phyloP scores from a whole-genome alignment of 2,797 vertebrate genomes.

The Argyrosomus regius region DNA sequence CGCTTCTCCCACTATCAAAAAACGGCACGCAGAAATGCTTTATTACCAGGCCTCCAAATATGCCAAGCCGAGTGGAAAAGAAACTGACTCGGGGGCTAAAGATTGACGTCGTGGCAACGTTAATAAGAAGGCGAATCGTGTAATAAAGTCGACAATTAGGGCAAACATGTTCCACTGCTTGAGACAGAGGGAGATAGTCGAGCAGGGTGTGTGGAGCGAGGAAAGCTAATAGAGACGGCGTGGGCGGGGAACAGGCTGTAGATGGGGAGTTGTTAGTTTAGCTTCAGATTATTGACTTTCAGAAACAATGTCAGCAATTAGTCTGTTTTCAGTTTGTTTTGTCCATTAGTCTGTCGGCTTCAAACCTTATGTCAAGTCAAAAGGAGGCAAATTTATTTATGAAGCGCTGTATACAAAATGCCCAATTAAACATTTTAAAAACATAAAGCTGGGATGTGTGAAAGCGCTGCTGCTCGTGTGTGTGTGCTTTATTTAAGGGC shows the following conservation, averaged over 20 bases:
- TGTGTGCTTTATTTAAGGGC: not conserved
- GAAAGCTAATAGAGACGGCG: conserved; percentile 71
- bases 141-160: conserved; percentile 90
- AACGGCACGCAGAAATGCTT: conserved; percentile 76
- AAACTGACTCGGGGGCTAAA: conserved; percentile 71
- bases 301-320: conserved; percentile 83
- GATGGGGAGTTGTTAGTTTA: conserved; percentile 74
- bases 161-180: conserved; percentile 85
- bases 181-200: conserved; percentile 78
- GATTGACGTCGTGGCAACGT: conserved; percentile 73
- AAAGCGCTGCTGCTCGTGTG: not conserved
- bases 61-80: conserved; percentile 86
- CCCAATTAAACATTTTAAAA: conserved; percentile 72
- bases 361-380: conserved; percentile 58
- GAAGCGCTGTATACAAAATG: conserved; percentile 52
- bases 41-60: conserved; percentile 83
- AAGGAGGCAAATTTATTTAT: conserved; percentile 66
- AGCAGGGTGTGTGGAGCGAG: conserved; percentile 67
- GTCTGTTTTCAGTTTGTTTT: conserved; percentile 52
- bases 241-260: conserved; percentile 43
- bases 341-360: conserved; percentile 72
- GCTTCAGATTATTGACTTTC: conserved; percentile 84
- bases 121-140: conserved; percentile 85
- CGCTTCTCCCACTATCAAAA: conserved; percentile 77
- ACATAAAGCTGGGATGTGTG: conserved; percentile 15